Percentiles rank a stretch among this genome's conserved stretches.
Evolutionary conservation across 2,113 vertebrate genomes (phyloP).

Genomic region (Muscicapa adusta): DNA sequence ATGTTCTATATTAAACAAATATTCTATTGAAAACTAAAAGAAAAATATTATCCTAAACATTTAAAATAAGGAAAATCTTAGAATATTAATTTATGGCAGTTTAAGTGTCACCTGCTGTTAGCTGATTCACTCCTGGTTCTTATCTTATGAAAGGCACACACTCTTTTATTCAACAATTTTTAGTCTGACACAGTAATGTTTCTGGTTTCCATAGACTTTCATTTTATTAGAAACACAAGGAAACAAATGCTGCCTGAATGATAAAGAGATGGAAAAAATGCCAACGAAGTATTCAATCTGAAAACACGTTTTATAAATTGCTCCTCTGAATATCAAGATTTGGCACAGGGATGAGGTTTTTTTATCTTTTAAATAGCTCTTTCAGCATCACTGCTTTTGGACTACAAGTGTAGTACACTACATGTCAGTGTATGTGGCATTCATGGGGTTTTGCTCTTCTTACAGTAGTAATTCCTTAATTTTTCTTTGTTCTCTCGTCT

Average conservation of each 20-base stretch:
- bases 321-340: not conserved
- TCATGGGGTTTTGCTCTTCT: not conserved
- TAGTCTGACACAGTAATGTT: not conserved
- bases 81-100: not conserved
- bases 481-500: not conserved
- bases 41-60: not conserved
- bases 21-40: not conserved
- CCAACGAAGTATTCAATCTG: not conserved
- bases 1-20: not conserved
- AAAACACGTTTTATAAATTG: not conserved
- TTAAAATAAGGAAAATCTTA: not conserved
- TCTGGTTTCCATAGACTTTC: not conserved
- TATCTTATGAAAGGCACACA: not conserved
- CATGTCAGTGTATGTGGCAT: not conserved
- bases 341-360: not conserved
- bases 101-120: not conserved
- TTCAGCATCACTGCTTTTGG: not conserved
- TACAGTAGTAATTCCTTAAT: not conserved
- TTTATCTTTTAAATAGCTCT: not conserved
- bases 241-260: not conserved
- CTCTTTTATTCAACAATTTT: slow-evolving; percentile 4
- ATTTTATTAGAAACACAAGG: slow-evolving; percentile 6
- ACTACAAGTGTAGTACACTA: not conserved
- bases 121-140: not conserved
- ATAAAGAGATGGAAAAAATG: not conserved